Base-by-base conservation (phyloP, 2,113 vertebrate species). In the Miniopterus natalensis region DNA sequence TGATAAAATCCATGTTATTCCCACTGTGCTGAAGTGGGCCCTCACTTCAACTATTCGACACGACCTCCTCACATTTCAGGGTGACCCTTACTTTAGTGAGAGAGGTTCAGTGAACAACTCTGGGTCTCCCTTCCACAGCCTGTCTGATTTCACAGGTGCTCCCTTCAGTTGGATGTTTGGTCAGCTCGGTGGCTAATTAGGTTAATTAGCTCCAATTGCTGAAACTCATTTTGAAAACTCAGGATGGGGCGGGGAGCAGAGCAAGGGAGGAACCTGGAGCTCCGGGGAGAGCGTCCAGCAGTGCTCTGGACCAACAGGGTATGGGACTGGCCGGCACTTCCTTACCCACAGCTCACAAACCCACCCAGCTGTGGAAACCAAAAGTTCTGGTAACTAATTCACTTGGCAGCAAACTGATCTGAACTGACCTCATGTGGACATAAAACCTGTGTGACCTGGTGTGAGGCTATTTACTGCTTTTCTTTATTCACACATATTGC, bases 1-100 rank as follows among this genome's bases (percentile, higher is more conserved):
- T 21, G 73, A 25, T 91, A 80, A 89, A 36, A 70, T 42, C 61
- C 36, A 4, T n/a, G 31, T 63, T 88, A 42, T 68, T 91, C 71
- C 29, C 7, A 5, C 9, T 59, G 17, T 47, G 57, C 3, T 86
- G 51, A 90, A 78, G 55, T 3, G 70, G 65, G 75, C n/a, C 61
- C 95, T 92, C 18, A 13, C 17, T 42, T 31, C 45, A 65, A 49
- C 49, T 80, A 53, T 79, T 55, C 14, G 29, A 80, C 29, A 70
- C 8, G 80, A 70, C 25, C 51, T 66, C 0, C 12, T 84, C 36
- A 12, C 14, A 55, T 75, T 83, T 68, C 21, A 25, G 66, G 40
- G 36, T 17, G 36, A 84, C 27, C 68, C 13, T 79, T 49, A 3
- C 21, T 80, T 90, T 20, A 70, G 49, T 10, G n/a, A 94, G 59